A percentile compares a stretch with the other conserved stretches of the same genome.
Evolutionary conservation across 2,888 invertebrate genomes (phyloP).

Genomic region (Agelastica alni): DNA sequence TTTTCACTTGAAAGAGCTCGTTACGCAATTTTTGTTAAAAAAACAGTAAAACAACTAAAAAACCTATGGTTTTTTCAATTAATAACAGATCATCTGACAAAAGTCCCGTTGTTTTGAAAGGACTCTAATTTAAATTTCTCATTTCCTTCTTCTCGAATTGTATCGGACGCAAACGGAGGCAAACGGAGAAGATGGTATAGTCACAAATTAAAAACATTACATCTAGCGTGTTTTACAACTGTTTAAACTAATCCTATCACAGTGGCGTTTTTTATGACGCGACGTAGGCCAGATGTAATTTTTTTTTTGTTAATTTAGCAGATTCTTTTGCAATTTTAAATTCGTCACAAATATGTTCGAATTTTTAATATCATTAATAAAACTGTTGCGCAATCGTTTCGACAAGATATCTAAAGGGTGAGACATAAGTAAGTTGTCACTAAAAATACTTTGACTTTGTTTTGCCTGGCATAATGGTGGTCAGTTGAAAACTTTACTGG

Average conservation of each 20-base stretch:
- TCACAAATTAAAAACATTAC: slow-evolving; percentile 14
- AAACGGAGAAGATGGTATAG: slow-evolving; percentile 3
- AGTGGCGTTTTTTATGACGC: not conserved
- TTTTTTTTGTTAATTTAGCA: too few species aligned
- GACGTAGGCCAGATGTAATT: too few species aligned
- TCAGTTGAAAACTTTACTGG: too few species aligned
- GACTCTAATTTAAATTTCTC: slow-evolving; percentile 15
- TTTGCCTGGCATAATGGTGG: too few species aligned
- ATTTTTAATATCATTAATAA: too few species aligned
- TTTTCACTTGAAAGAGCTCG: too few species aligned
- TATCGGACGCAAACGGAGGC: not conserved
- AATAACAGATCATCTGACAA: not conserved
- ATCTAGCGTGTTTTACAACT: slow-evolving; percentile 18
- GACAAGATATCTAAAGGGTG: too few species aligned
- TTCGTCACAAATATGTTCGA: too few species aligned
- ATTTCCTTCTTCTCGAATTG: slow-evolving; percentile 6
- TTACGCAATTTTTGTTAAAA: not conserved
- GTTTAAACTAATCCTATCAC: slow-evolving; percentile 16
- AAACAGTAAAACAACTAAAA: not conserved
- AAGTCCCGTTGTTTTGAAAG: slow-evolving; percentile 12
- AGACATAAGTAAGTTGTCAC: too few species aligned
- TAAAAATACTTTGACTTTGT: too few species aligned
- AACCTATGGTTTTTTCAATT: not conserved
- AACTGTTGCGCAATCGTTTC: too few species aligned
- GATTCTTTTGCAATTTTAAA: too few species aligned